phyloP scores from a whole-genome alignment of 2,888 invertebrate species.

The Megamerina dolium region DNA sequence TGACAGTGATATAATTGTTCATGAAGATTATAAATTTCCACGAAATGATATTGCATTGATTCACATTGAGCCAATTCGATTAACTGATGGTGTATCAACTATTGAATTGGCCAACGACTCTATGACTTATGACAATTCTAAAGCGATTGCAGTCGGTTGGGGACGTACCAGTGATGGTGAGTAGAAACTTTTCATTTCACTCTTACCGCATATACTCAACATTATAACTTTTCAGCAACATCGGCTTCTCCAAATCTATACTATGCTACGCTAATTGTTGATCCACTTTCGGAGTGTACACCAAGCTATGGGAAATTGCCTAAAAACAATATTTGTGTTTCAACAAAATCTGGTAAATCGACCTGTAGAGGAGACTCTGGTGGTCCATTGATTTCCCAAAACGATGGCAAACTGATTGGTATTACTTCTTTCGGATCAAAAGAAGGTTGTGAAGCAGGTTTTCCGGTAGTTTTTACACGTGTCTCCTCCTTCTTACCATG shows the following conservation, averaged over 20 bases:
- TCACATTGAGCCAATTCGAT: too few species aligned
- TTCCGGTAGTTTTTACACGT: constrained; percentile 38
- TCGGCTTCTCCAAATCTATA: neutral
- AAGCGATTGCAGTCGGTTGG: constrained; percentile 37
- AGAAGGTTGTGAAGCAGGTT: constrained; percentile 33
- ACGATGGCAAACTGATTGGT: constrained; percentile 33
- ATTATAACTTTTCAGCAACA: constrained; percentile 2
- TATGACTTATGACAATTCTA: constrained; percentile 22
- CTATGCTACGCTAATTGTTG: too few species aligned
- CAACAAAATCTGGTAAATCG: constrained; percentile 25
- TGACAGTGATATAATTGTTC: too few species aligned
- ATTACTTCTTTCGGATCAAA: constrained; percentile 36
- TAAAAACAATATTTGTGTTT: constrained; percentile 31
- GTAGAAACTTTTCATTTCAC: neutral
- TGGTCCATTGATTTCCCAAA: constrained; percentile 34
- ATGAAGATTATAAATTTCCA: too few species aligned
- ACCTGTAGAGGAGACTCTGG: constrained; percentile 44
- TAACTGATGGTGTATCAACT: too few species aligned
- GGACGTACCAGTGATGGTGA: constrained; percentile 18
- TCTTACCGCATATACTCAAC: neutral
- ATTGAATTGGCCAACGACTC: too few species aligned
- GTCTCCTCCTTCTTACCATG: constrained; percentile 30
- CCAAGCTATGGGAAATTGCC: too few species aligned
- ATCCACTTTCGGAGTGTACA: too few species aligned
- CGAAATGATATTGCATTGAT: too few species aligned